These are phyloP conservation scores for Exocentrus adspersus DNA, from an alignment of 2,888 invertebrate species.

Conservation along the genomic window DNA sequence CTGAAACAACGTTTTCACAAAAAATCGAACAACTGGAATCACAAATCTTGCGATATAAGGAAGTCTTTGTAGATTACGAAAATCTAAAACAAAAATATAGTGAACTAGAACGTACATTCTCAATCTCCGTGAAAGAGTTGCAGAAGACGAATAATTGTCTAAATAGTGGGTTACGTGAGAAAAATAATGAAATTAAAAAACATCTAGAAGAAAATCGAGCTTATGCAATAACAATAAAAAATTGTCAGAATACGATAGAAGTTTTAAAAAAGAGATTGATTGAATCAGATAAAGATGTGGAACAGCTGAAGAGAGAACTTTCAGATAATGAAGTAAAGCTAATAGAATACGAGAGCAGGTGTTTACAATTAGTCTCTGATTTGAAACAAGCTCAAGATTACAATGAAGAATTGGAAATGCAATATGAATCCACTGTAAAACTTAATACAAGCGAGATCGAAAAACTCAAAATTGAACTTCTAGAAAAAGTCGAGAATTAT, in stretches of 20 bases:
- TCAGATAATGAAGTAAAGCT: constrained; percentile 54
- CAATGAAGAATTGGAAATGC: constrained; percentile 57
- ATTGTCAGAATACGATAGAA: constrained; percentile 69
- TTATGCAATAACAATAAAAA: constrained; percentile 70
- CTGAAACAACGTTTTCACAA: constrained; percentile 56
- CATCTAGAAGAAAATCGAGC: constrained; percentile 66
- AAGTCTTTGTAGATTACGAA: constrained; percentile 39
- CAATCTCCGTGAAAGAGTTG: constrained; percentile 37
- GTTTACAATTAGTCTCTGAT: constrained; percentile 51
- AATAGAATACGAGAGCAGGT: constrained; percentile 55
- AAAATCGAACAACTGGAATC: constrained; percentile 41
- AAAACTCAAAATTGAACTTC: constrained; percentile 49
- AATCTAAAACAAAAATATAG: constrained; percentile 37
- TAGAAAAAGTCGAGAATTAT: constrained; percentile 50
- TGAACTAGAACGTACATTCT: constrained; percentile 35
- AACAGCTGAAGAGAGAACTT: constrained; percentile 65
- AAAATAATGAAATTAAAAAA: constrained; percentile 64
- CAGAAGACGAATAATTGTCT: constrained; percentile 38
- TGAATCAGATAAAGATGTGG: constrained; percentile 70
- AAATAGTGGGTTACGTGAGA: constrained; percentile 34
- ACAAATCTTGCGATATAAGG: constrained; percentile 41
- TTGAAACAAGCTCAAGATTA: constrained; percentile 48
- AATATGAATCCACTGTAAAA: constrained; percentile 54
- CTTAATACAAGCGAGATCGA: constrained; percentile 52
- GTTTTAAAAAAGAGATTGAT: constrained; percentile 69